phyloP scores from a whole-genome alignment of 2,113 vertebrate genomes.

The Oryzias javanicus region DNA sequence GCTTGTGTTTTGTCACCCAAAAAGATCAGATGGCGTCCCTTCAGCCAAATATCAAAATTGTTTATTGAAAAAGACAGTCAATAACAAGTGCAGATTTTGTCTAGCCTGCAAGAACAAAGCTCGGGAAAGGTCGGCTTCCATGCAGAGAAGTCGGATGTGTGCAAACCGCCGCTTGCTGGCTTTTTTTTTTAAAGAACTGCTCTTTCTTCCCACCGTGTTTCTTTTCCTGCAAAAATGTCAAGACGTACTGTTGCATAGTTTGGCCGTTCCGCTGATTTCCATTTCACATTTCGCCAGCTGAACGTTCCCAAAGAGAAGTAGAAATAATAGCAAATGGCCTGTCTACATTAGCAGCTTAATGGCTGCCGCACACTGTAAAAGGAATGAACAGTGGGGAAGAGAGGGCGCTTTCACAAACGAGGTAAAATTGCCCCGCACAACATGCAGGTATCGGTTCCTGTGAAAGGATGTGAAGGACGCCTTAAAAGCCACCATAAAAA shows the following conservation, averaged over 20 bases:
- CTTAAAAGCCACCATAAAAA: neutral
- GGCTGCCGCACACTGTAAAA: neutral
- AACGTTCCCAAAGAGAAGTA: neutral
- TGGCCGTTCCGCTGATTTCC: neutral
- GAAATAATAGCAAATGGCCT: neutral
- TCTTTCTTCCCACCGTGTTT: neutral
- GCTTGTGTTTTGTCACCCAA: neutral
- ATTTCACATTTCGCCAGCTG: neutral
- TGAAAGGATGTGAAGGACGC: neutral
- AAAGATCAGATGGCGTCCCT: neutral
- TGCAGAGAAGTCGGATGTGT: neutral
- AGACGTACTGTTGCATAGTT: neutral
- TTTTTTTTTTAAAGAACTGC: neutral
- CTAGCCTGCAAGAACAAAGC: neutral
- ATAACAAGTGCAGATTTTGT: neutral
- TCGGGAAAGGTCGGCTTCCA: neutral
- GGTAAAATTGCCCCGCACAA: neutral
- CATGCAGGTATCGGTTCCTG: neutral
- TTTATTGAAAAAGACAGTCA: neutral
- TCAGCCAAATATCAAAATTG: neutral
- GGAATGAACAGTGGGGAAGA: neutral
- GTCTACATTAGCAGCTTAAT: slow-evolving; percentile 1
- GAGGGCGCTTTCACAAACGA: neutral
- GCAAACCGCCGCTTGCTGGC: neutral
- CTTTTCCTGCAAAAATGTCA: neutral